These are phyloP conservation scores for Tenthredo livida DNA, from an alignment of 2,888 invertebrate species.

Conservation along the genomic window DNA sequence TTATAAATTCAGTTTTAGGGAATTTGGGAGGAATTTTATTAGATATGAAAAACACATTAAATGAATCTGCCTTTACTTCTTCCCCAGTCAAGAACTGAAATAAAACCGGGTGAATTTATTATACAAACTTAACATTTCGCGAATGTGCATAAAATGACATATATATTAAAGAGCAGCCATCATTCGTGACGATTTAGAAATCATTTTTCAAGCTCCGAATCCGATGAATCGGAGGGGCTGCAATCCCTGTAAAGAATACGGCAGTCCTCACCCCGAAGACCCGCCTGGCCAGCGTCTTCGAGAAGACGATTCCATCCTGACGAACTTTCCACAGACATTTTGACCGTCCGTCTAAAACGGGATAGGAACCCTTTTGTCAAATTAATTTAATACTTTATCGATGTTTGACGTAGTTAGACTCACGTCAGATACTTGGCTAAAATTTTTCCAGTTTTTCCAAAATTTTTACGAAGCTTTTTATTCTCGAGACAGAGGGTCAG, in stretches of 20 bases:
- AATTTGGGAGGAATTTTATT: background rate
- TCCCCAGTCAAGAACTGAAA: background rate
- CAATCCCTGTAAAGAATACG: constrained; percentile 73
- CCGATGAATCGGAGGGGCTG: constrained; percentile 41
- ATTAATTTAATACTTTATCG: background rate
- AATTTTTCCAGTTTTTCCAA: constrained; percentile 68
- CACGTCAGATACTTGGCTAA: constrained; percentile 73
- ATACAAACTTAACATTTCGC: background rate
- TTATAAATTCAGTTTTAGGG: background rate
- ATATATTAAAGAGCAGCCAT: no score
- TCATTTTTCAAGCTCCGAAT: background rate
- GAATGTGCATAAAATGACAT: background rate
- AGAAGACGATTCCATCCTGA: constrained; percentile 73
- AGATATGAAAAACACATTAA: background rate
- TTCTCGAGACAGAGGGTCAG: constrained; percentile 73
- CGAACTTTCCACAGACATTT: constrained; percentile 65
- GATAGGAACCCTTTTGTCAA: background rate
- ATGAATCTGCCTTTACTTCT: background rate
- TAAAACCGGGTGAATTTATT: background rate
- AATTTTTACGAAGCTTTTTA: constrained; percentile 67
- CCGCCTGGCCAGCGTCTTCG: constrained; percentile 73
- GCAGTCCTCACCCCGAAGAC: constrained; percentile 72
- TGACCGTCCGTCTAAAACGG: constrained; percentile 64
- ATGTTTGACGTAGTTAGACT: constrained; percentile 57
- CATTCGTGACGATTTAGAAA: background rate